Base-by-base conservation (phyloP, 2,888 invertebrate genomes). In the Clepsis dumicolana region DNA sequence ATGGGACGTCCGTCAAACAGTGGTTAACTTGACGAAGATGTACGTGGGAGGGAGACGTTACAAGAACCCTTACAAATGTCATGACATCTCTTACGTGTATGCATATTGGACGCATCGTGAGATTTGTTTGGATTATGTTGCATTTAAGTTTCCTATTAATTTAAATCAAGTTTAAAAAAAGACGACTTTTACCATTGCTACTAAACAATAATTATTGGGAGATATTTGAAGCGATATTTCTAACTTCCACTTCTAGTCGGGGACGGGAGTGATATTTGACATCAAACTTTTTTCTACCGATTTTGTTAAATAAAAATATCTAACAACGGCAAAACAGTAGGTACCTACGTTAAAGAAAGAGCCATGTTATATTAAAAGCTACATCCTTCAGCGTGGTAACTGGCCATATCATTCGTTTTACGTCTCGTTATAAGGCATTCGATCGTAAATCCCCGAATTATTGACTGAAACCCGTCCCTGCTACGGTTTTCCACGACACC, bases 381-480 rank as follows among this genome's bases (percentile, higher is more conserved):
- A 59, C 38, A 41, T 65, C 65, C 38, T 32, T 57, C 77, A 77
- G 77, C 81, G 81, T 84, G 81, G 77, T 77, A 72, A 75, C 67
- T 73, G 71, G 70, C 74, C 76, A 75, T 83, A 82, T 79, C 77
- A 52, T 64, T 75, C 73, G 73, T 79, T 80, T 80, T 80, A 80
- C 73, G 74, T 78, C 75, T 76, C 65, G 60, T 50, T 50, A 64
- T 59, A 54, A 59, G 71, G 74, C 77, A 81, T 81, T 79, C 74
- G 77, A 70, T 82, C 84, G 79, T 88, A 87, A 85, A 85, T 81
- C 77, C 76, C 76, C 79, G 75, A 81, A 82, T 84, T 84, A 86
- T 85, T 83, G 84, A 81, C 84, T 82, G 78, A 82, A 84, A 85
- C 85, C 81, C 83, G 78, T 80, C 80, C 82, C 80, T 68, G 76